Evolutionary conservation across 2,797 vertebrate species (phyloP).

Genomic region (Poliocrania exsul): DNA sequence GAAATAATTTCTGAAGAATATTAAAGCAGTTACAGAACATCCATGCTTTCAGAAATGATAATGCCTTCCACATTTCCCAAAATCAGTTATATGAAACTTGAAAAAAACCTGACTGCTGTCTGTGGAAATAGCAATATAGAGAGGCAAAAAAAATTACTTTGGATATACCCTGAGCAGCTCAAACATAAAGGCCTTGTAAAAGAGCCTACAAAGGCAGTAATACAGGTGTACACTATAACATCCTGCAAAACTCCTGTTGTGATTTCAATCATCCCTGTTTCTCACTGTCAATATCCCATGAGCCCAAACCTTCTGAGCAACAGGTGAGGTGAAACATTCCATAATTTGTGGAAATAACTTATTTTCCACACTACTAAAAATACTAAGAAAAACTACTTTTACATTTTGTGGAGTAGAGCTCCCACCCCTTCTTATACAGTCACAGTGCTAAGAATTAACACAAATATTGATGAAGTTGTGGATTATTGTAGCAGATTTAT

Average conservation of each 20-base stretch:
- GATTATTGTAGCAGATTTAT: background rate
- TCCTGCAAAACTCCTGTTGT: background rate
- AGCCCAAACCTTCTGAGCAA: background rate
- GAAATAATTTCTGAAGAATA: background rate
- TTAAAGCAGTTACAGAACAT: background rate
- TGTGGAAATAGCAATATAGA: background rate
- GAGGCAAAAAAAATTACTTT: background rate
- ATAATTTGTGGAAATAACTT: background rate
- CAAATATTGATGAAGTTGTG: background rate
- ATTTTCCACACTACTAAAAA: background rate
- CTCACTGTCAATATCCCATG: background rate
- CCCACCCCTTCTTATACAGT: background rate
- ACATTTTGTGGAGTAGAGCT: background rate
- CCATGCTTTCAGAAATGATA: background rate
- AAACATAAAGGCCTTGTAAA: background rate
- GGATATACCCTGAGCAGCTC: background rate
- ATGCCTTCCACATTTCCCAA: background rate
- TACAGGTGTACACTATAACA: background rate
- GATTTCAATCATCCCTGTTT: background rate
- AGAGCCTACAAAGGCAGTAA: background rate
- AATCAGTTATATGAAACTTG: background rate
- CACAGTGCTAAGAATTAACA: background rate
- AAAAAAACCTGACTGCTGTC: accelerated
- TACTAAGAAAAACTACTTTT: background rate
- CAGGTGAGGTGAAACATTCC: background rate